These are phyloP conservation scores for Mobula hypostoma DNA, from an alignment of 2,113 vertebrate genomes.

Conservation along the genomic window DNA sequence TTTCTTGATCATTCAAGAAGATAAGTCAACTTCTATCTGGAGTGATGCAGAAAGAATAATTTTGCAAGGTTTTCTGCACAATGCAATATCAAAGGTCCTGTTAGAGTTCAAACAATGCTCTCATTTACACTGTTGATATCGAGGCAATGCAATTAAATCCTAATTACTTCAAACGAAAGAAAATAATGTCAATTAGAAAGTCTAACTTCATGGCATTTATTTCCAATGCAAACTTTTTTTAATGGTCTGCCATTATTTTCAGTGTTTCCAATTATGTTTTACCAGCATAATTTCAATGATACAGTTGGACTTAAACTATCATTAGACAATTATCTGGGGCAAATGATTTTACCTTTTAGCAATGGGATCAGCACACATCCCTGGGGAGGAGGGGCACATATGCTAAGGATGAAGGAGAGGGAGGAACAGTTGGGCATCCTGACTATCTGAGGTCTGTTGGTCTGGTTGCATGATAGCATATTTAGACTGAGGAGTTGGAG, in stretches of 20 bases:
- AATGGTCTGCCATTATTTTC: background rate
- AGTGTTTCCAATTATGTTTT: background rate
- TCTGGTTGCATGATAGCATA: too few species aligned
- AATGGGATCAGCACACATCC: background rate
- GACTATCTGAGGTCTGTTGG: too few species aligned
- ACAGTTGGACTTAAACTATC: background rate
- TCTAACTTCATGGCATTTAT: background rate
- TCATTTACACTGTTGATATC: background rate
- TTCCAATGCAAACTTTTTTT: background rate
- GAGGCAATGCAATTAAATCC: background rate
- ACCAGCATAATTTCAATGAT: background rate
- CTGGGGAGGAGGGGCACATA: too few species aligned
- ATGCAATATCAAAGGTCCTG: background rate
- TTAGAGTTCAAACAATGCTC: background rate
- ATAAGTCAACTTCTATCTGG: background rate
- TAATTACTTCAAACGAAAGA: background rate
- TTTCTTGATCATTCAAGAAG: background rate
- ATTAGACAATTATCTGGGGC: background rate
- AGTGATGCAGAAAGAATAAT: background rate
- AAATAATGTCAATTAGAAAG: background rate
- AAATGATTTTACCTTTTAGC: background rate
- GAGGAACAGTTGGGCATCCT: too few species aligned
- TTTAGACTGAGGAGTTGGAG: too few species aligned
- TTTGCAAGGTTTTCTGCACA: background rate
- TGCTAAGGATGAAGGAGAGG: too few species aligned